These are phyloP conservation scores for Drosophila subquinaria DNA, from an alignment of 2,888 invertebrate species.

Conservation along the genomic window DNA sequence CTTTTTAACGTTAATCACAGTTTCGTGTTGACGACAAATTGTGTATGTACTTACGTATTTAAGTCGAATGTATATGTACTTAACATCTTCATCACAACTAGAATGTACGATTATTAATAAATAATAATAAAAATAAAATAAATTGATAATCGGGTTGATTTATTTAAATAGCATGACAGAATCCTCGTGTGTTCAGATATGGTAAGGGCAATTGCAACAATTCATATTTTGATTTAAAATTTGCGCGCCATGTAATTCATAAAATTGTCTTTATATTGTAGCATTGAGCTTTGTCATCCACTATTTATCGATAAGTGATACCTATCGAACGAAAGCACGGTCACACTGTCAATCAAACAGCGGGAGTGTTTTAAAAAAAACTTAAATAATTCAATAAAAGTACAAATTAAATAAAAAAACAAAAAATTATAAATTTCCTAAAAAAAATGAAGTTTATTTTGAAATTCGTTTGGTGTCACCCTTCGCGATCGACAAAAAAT, in stretches of 20 bases:
- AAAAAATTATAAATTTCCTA: too few species aligned
- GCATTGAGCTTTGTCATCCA: conserved; percentile 2
- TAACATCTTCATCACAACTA: conserved; percentile 23
- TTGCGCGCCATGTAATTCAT: too few species aligned
- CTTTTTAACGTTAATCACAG: conserved; percentile 54
- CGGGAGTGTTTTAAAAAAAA: too few species aligned
- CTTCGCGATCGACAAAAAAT: too few species aligned
- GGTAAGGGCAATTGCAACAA: too few species aligned
- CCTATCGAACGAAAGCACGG: not conserved
- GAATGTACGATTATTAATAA: conserved; percentile 37
- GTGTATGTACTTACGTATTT: conserved; percentile 48
- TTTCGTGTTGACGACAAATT: conserved; percentile 61
- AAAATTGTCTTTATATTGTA: too few species aligned
- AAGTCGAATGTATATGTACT: conserved; percentile 40
- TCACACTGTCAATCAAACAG: conserved; percentile 3
- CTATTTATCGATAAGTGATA: conserved; percentile 1
- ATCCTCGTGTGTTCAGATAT: too few species aligned
- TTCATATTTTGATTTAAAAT: too few species aligned
- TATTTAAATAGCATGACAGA: not conserved
- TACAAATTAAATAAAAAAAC: too few species aligned
- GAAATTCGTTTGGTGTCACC: too few species aligned
- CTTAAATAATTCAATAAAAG: too few species aligned
- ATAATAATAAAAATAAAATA: not conserved
- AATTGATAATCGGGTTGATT: not conserved
- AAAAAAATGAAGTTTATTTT: too few species aligned